Percentiles rank a stretch among this genome's conserved stretches.
Evolutionary conservation across 2,888 invertebrate species (phyloP).

Genomic region (Oegoconia quadripuncta): DNA sequence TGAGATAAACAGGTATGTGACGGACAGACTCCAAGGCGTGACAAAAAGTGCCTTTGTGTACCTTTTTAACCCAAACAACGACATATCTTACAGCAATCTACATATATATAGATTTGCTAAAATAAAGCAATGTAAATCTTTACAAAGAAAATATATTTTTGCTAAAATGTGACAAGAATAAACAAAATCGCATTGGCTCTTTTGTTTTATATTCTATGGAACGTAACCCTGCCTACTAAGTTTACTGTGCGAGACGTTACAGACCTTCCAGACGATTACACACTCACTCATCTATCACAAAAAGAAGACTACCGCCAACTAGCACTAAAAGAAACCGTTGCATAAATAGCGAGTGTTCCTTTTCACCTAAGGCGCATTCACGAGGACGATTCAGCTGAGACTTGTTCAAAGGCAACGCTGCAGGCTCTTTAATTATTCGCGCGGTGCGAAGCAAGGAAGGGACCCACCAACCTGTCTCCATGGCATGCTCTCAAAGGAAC

Average conservation of each 20-base stretch:
- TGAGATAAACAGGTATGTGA: too few species aligned
- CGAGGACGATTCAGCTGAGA: slow-evolving; percentile 50
- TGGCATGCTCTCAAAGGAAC: slow-evolving; percentile 30
- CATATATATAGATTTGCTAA: too few species aligned
- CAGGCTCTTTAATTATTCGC: slow-evolving; percentile 65
- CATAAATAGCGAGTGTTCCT: slow-evolving; percentile 46
- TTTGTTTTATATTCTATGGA: too few species aligned
- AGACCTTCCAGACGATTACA: not conserved
- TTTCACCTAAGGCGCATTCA: slow-evolving; percentile 57
- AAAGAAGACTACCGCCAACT: not conserved
- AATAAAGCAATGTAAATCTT: too few species aligned
- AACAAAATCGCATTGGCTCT: too few species aligned
- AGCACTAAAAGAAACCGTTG: slow-evolving; percentile 29
- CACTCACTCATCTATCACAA: not conserved
- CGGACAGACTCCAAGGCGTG: too few species aligned
- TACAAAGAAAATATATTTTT: too few species aligned
- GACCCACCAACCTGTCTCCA: slow-evolving; percentile 31
- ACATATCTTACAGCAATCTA: too few species aligned
- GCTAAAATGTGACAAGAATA: too few species aligned
- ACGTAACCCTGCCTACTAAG: too few species aligned
- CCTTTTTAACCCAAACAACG: too few species aligned
- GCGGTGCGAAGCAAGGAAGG: slow-evolving; percentile 43
- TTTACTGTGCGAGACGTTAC: not conserved
- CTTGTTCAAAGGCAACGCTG: slow-evolving; percentile 55
- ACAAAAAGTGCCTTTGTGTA: too few species aligned